Evolutionary conservation across 2,888 invertebrate species (phyloP).

Genomic region (Chaitophorus viminalis): DNA sequence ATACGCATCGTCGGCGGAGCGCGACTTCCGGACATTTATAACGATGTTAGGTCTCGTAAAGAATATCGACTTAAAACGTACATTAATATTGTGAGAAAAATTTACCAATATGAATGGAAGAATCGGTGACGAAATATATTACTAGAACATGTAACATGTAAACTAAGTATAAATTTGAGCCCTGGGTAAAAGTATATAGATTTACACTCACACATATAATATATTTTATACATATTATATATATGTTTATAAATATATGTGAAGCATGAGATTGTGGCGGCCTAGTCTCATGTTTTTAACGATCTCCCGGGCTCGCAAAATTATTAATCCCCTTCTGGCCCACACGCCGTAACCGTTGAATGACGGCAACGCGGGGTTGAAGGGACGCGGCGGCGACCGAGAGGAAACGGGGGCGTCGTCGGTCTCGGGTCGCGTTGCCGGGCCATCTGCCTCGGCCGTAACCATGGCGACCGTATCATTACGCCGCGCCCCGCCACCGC

Average conservation of each 20-base stretch:
- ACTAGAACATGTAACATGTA: not conserved
- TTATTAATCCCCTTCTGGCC: slow-evolving; percentile 57
- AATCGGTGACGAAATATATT: too few species aligned
- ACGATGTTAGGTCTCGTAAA: not conserved
- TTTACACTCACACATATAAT: not conserved
- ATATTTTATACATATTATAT: not conserved
- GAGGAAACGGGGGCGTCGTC: slow-evolving; percentile 63
- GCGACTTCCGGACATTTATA: not conserved
- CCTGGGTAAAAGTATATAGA: not conserved
- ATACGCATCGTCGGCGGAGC: not conserved
- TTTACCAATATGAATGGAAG: too few species aligned
- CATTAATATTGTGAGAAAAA: too few species aligned
- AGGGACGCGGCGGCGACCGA: slow-evolving; percentile 55
- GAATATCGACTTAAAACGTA: not conserved
- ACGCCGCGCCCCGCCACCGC: slow-evolving; percentile 31
- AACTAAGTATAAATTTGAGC: not conserved
- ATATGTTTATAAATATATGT: not conserved
- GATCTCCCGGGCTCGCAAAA: slow-evolving; percentile 60
- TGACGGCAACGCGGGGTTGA: not conserved
- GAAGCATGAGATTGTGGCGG: not conserved
- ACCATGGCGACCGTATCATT: slow-evolving; percentile 61
- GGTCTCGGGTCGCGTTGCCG: slow-evolving; percentile 56
- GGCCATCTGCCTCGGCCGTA: slow-evolving; percentile 61
- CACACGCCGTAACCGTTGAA: not conserved
- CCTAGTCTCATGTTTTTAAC: slow-evolving; percentile 53